Evolutionary conservation across 2,888 invertebrate species (phyloP), one percentile per base, ranked within the genome.

Genomic region (Drosophila differens): DNA sequence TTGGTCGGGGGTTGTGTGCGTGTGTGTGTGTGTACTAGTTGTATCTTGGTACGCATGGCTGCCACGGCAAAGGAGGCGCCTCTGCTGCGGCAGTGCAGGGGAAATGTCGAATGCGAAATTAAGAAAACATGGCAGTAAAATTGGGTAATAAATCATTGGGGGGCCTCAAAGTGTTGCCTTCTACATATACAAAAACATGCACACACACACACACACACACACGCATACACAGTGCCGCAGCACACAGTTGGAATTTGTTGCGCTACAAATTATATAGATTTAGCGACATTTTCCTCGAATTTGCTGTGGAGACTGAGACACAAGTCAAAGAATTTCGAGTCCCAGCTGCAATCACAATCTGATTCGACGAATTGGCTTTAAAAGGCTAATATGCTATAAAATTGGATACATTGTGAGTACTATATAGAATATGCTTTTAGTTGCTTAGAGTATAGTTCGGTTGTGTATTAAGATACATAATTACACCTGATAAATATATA

Each of bases 101-200:
- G 80, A 91, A 92, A 91, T 92, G 92, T 92, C 91, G 92, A 91
- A 91, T 91, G 89, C 85, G 91, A 90, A 91, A 89, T 91, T 91
- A 91, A 91, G 90, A 90, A 90, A 90, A 90, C 91, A 91, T 91
- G 91, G 84, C 86, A 91, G 90, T 88, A 90, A 91, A 91, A 90
- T 91, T 91, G 90, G 81, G 73, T 76, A 88, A 90, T 90, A 90
- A 91, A 90, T 90, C 90, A 90, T 91, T 81, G 75, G 83, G 79
- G 75, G 74, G 78, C 79, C 89, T 86, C 87, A 85, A 90, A 89
- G 84, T 90, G 91, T 90, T 90, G 85, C 88, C 88, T 81, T 79
- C 78, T 81, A 71, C 54, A 70, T 44, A 68, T 35, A 61, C 54
- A 54, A 19, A 53, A n/a, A 37, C 22, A 55, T 41, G 35, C 14